Evolutionary conservation across 2,797 vertebrate species (phyloP), one percentile per base, ranked within the genome.

Genomic region (Pantherophis vulpinus): DNA sequence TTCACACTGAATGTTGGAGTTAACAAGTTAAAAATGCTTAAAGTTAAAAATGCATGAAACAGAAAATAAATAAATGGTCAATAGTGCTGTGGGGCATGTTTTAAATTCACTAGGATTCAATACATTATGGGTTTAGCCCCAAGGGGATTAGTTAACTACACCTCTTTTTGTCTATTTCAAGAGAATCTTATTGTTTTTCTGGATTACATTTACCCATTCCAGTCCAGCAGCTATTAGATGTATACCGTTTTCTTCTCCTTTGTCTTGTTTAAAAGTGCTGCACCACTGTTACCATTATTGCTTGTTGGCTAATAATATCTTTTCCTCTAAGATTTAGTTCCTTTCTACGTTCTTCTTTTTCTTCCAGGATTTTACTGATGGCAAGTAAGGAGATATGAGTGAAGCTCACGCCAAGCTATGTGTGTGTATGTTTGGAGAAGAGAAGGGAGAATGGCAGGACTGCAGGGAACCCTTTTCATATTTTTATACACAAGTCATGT

Each of bases 341-440:
- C 93, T 96, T 92, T 95, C 94, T 93, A 95, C 96, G n/a, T 74
- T 56, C 5, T 90, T 90, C 23, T 51, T 90, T 61, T 60, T 70
- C 94, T 94, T 94, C 92, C 93, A 96, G 94, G 94, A 94, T 90
- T 90, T 91, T 92, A 94, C 93, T 95, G 95, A 97, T 97, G 95
- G 96, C 96, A 90, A 92, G 58, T 93, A 55, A 51, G 74, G 74
- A 88, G 51, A 59, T 94, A 93, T 79, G 79, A 88, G 54, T 79
- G 18, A 92, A 94, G 93, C 59, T 59, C 88, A 2, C 92, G 89
- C 56, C 83, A 92, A 92, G 51, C 91, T 86, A 8, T 61, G 25
- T 54, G 37, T 91, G 93, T 87, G 12, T 51, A 5, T 66, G 54
- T 63, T 61, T 87, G 83, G 59, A 91, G 79, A 60, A 63, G 42